Evolutionary conservation across 2,888 invertebrate genomes (phyloP).

Genomic region (Coenonympha arcania): DNA sequence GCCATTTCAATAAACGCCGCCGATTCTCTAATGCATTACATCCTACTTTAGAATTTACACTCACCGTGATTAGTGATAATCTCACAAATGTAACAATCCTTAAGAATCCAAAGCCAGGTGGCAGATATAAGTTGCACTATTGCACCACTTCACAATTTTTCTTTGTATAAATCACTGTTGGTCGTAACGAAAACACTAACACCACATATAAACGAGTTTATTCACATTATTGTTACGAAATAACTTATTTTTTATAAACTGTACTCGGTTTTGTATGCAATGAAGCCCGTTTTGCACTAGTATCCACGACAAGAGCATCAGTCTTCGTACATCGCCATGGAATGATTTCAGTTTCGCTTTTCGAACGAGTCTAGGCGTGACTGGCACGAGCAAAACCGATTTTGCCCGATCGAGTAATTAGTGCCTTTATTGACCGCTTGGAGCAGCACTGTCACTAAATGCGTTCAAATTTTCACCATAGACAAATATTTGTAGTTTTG

Average conservation of each 20-base stretch:
- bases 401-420: slow-evolving; percentile 40
- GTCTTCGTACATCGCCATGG: slow-evolving; percentile 71
- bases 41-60: slow-evolving; percentile 35
- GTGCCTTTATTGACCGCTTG: slow-evolving; percentile 35
- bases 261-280: slow-evolving; percentile 60
- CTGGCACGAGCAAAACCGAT: slow-evolving; percentile 64
- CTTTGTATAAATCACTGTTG: slow-evolving; percentile 54
- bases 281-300: slow-evolving; percentile 61
- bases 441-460: slow-evolving; percentile 40
- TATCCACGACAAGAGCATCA: slow-evolving; percentile 72
- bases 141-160: slow-evolving; percentile 63
- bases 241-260: slow-evolving; percentile 51
- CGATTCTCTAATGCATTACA: slow-evolving; percentile 39
- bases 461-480: slow-evolving; percentile 35
- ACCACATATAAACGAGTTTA: slow-evolving; percentile 57
- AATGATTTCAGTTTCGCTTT: slow-evolving; percentile 71
- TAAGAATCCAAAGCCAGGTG: slow-evolving; percentile 57
- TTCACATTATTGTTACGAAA: slow-evolving; percentile 64
- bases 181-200: slow-evolving; percentile 58
- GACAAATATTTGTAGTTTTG: too few species aligned
- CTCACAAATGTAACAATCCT: slow-evolving; percentile 62
- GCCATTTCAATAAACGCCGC: slow-evolving; percentile 66
- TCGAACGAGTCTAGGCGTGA: slow-evolving; percentile 74
- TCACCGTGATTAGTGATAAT: slow-evolving; percentile 53
- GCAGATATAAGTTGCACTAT: slow-evolving; percentile 51